Conservation (phyloP, 2,888 invertebrate species). For the Ectobius pallidus region DNA sequence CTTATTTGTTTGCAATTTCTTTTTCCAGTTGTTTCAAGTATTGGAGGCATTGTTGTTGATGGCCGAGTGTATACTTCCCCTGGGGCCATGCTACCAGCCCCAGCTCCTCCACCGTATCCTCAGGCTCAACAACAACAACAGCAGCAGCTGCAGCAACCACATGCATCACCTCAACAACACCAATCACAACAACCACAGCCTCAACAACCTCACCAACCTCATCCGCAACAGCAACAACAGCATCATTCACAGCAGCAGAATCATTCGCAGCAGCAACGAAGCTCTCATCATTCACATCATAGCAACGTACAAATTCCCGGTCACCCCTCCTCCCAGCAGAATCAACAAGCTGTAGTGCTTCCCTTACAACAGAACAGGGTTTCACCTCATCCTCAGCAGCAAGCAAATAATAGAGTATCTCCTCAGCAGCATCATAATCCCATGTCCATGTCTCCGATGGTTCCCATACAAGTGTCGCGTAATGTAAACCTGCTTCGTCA, state of each 20-base stretch:
- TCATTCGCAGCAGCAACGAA: slow-evolving; percentile 35
- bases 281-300: slow-evolving; percentile 7
- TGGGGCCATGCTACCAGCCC: slow-evolving; percentile 50
- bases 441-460: background rate
- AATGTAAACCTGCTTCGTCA: slow-evolving; percentile 10
- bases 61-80: slow-evolving; percentile 69
- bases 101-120: slow-evolving; percentile 47
- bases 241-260: slow-evolving; percentile 32
- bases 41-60: slow-evolving; percentile 84
- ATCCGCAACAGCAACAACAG: slow-evolving; percentile 29
- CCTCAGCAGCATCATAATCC: slow-evolving; percentile 45
- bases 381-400: slow-evolving; percentile 30
- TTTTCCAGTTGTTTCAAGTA: slow-evolving; percentile 72
- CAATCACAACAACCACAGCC: slow-evolving; percentile 44
- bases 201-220: slow-evolving; percentile 30
- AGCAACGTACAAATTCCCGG: background rate
- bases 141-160: slow-evolving; percentile 50
- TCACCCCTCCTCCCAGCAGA: background rate
- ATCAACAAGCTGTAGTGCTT: background rate
- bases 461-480: background rate
- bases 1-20: too few species aligned
- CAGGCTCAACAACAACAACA: slow-evolving; percentile 51
- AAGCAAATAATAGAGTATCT: slow-evolving; percentile 6
- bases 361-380: slow-evolving; percentile 21
- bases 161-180: slow-evolving; percentile 53